Percentiles rank a stretch among this genome's conserved stretches.
These are phyloP conservation scores for Nyleta sp. DNA, from an alignment of 2,888 invertebrate species.

Conservation along the genomic window DNA sequence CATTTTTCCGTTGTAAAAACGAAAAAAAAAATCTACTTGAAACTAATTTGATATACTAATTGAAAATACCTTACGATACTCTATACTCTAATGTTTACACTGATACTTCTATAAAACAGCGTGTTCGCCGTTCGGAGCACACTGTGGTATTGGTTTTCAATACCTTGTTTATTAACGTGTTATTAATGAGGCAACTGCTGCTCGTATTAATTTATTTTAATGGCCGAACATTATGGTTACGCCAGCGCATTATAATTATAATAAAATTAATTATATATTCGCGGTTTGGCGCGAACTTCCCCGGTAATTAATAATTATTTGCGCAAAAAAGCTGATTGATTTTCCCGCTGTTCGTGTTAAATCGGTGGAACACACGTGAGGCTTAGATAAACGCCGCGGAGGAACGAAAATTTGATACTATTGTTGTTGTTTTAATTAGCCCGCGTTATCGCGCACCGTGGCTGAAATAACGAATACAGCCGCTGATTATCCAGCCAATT, in stretches of 20 bases:
- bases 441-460: no score
- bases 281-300: neutral
- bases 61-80: no score
- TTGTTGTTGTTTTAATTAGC: no score
- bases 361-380: neutral
- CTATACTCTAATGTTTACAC: neutral
- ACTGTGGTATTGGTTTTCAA: slow-evolving; percentile 20
- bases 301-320: neutral
- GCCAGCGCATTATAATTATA: slow-evolving; percentile 1
- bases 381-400: no score
- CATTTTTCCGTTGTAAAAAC: no score
- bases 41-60: no score
- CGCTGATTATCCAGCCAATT: no score
- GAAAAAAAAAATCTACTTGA: no score
- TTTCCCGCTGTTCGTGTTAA: neutral
- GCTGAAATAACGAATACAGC: neutral
- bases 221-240: slow-evolving; percentile 2
- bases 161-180: slow-evolving; percentile 14
- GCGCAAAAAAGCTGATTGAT: neutral
- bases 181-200: slow-evolving; percentile 7
- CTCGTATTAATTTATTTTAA: slow-evolving; percentile 18
- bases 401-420: no score
- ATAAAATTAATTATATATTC: slow-evolving; percentile 16
- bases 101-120: no score
- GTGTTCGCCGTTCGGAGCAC: neutral